Conservation (phyloP, 2,113 vertebrate genomes). For the Rousettus leschenaultii region DNA sequence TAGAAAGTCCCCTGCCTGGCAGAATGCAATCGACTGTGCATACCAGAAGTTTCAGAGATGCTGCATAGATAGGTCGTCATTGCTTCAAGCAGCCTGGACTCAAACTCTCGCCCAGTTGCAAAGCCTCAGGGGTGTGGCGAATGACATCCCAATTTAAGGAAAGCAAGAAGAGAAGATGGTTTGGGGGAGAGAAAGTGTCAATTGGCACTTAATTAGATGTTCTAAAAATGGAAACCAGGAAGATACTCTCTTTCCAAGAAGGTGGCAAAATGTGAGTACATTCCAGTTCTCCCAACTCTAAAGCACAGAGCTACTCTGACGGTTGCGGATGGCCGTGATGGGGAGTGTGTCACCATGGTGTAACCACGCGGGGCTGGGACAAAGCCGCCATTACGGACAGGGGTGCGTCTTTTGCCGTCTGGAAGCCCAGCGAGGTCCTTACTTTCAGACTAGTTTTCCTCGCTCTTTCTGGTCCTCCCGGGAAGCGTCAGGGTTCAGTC, state of each 20-base stretch:
- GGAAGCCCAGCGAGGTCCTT: not conserved
- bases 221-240: not conserved
- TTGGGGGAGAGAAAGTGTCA: not conserved
- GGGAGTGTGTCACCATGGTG: fast-evolving
- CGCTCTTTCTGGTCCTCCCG: not conserved
- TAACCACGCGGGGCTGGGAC: not conserved
- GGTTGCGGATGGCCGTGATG: fast-evolving
- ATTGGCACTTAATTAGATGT: not conserved
- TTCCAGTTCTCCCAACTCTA: not conserved
- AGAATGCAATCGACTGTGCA: fast-evolving
- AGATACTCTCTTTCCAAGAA: not conserved
- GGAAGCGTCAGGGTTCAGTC: not conserved
- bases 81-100: not conserved
- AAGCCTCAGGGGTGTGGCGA: not conserved
- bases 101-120: not conserved
- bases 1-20: not conserved
- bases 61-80: no score
- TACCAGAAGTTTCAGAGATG: not conserved
- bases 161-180: not conserved
- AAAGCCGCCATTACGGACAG: not conserved
- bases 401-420: not conserved
- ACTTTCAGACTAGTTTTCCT: not conserved
- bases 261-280: not conserved
- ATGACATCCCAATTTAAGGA: not conserved
- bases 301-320: not conserved